These are phyloP conservation scores for Pediacus dermestoides DNA, from an alignment of 2,888 invertebrate genomes.

Conservation along the genomic window DNA sequence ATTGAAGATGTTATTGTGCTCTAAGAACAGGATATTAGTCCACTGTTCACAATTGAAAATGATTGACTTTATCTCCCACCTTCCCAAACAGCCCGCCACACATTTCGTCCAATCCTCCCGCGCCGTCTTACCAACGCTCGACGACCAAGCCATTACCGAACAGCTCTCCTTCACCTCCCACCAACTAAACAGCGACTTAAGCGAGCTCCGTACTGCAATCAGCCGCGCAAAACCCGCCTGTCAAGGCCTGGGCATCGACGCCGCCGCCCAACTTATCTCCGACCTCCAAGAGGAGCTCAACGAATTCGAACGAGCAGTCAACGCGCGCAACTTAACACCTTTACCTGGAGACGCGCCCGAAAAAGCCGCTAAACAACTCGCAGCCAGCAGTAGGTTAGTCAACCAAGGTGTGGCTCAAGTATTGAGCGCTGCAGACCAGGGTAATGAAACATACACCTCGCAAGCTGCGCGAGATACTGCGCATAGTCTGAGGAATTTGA, in stretches of 20 bases:
- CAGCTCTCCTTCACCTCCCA: constrained; percentile 71
- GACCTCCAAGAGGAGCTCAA: constrained; percentile 78
- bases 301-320: constrained; percentile 74
- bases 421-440: constrained; percentile 78
- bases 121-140: constrained; percentile 78
- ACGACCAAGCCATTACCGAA: constrained; percentile 71
- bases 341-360: constrained; percentile 68
- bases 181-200: constrained; percentile 57
- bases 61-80: neutral
- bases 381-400: constrained; percentile 67
- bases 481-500: constrained; percentile 68
- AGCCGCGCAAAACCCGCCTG: constrained; percentile 55
- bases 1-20: too few relatives aligned
- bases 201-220: constrained; percentile 45
- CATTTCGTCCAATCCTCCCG: constrained; percentile 75
- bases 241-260: constrained; percentile 80
- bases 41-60: constrained; percentile 3
- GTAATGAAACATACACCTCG: constrained; percentile 76
- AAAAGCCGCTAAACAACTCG: constrained; percentile 57
- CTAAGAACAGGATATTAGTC: too few relatives aligned
- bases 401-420: constrained; percentile 82
- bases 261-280: constrained; percentile 77
- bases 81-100: constrained; percentile 55
- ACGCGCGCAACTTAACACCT: constrained; percentile 69
- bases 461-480: constrained; percentile 81